Conservation (phyloP, 2,113 vertebrate genomes). For the Laterallus jamaicensis region DNA sequence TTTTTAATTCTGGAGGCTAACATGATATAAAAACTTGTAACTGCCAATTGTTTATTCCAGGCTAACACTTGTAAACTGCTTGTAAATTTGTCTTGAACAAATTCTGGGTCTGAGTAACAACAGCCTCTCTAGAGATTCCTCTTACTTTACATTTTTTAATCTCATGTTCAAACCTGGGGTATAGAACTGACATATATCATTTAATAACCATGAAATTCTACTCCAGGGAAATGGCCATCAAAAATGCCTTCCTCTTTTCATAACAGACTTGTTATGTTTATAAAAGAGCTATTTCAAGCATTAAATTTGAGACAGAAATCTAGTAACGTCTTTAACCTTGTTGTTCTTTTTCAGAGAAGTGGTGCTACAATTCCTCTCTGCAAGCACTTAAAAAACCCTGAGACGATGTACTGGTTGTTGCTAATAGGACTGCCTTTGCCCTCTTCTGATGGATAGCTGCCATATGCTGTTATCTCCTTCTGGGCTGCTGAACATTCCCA, state of each 20-base stretch:
- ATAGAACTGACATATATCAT: background rate
- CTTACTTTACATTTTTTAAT: background rate
- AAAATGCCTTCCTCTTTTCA: background rate
- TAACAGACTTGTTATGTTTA: conserved; percentile 20
- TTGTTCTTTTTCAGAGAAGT: background rate
- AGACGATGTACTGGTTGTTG: background rate
- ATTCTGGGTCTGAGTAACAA: background rate
- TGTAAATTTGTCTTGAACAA: background rate
- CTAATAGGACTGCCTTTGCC: background rate
- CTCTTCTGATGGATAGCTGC: conserved; percentile 20
- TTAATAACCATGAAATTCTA: background rate
- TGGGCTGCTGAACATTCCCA: background rate
- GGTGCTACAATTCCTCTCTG: background rate
- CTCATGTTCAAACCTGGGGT: background rate
- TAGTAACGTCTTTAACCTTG: conserved; percentile 19
- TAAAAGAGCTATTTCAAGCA: conserved; percentile 10
- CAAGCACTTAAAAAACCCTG: background rate
- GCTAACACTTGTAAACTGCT: background rate
- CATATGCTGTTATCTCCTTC: background rate
- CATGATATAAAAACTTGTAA: background rate
- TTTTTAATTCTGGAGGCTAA: background rate
- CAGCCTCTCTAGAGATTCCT: background rate
- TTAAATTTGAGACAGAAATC: background rate
- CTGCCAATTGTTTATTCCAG: background rate
- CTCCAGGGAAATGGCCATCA: background rate